These are phyloP conservation scores for Rhinoptilus africanus DNA, from an alignment of 2,113 vertebrate species.

Conservation along the genomic window DNA sequence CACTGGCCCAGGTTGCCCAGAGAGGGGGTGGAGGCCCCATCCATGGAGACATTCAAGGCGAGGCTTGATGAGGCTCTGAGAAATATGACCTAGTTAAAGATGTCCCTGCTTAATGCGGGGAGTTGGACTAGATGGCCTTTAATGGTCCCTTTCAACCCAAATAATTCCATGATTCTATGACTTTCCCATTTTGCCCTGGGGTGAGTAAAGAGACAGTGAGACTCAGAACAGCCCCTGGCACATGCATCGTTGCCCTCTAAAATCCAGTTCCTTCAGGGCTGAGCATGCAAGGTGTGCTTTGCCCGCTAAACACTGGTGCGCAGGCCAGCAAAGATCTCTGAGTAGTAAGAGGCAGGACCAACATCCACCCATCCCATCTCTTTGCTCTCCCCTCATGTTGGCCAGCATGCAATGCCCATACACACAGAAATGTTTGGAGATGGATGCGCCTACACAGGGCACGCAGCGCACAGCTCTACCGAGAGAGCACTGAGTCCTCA, in stretches of 20 bases:
- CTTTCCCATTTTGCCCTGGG: neutral
- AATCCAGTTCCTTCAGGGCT: neutral
- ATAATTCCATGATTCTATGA: neutral
- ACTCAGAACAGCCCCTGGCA: neutral
- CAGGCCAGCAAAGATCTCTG: neutral
- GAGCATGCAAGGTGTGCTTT: neutral
- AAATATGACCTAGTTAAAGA: too few species aligned
- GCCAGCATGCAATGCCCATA: too few species aligned
- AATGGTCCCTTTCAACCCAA: too few species aligned
- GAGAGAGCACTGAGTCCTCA: neutral
- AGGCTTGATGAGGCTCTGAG: too few species aligned
- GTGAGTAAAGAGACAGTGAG: neutral
- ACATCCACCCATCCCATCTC: neutral
- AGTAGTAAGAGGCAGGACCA: neutral
- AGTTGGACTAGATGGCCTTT: too few species aligned
- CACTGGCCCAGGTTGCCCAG: too few species aligned
- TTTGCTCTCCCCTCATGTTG: neutral
- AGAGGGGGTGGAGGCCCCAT: too few species aligned
- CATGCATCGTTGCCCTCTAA: fast-evolving
- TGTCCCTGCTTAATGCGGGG: too few species aligned
- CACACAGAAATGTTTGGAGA: neutral
- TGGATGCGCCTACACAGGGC: too few species aligned
- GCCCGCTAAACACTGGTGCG: neutral
- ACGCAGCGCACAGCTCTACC: too few species aligned
- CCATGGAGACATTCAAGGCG: too few species aligned